A percentile compares a stretch with the other conserved stretches of the same genome.
These are phyloP conservation scores for Drosophila kanekoi DNA, from an alignment of 2,888 invertebrate genomes.

Conservation along the genomic window DNA sequence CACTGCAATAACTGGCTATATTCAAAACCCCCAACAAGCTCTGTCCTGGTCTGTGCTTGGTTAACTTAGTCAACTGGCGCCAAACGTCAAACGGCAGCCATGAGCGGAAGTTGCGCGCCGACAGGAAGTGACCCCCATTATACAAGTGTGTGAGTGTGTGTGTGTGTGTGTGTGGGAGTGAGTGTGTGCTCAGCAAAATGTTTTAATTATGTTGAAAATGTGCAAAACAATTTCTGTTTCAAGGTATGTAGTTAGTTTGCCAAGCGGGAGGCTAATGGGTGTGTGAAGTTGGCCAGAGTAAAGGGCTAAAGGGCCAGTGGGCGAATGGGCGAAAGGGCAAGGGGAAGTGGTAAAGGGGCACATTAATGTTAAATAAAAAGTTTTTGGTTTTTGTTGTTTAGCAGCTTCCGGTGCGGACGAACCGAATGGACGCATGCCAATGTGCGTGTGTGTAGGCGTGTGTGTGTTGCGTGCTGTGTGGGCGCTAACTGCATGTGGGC, in stretches of 20 bases:
- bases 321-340: background rate
- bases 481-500: constrained; percentile 26
- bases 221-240: constrained; percentile 61
- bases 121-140: constrained; percentile 68
- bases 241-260: constrained; percentile 41
- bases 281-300: background rate
- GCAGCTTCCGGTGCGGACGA: constrained; percentile 39
- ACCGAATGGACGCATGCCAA: constrained; percentile 16
- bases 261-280: background rate
- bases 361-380: constrained; percentile 58
- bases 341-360: constrained; percentile 5
- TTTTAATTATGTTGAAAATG: constrained; percentile 76
- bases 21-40: background rate
- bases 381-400: constrained; percentile 40
- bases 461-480: constrained; percentile 4
- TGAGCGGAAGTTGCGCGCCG: constrained; percentile 67
- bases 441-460: constrained; percentile 9
- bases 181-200: constrained; percentile 56
- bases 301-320: background rate
- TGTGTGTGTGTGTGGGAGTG: constrained; percentile 11
- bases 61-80: constrained; percentile 50
- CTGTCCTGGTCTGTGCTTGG: constrained; percentile 14
- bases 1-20: constrained; percentile 30
- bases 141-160: constrained; percentile 1
- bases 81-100: constrained; percentile 49